Evolutionary conservation across 2,888 invertebrate species (phyloP).

Genomic region (Gastracanthus pulcherrimus): DNA sequence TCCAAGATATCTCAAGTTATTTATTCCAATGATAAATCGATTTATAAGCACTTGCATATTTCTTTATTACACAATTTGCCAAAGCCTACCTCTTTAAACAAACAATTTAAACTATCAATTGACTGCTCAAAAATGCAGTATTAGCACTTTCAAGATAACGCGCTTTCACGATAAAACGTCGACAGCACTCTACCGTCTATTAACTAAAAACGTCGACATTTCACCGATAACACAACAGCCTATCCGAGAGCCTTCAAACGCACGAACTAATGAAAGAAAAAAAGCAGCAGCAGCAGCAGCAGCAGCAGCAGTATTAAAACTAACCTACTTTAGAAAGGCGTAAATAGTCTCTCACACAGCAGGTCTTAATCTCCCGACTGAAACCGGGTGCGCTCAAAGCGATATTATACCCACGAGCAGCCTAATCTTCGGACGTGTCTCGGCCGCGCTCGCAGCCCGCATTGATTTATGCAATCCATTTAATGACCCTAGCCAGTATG

Average conservation of each 20-base stretch:
- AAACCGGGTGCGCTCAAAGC: conserved; percentile 28
- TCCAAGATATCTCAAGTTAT: too few species aligned
- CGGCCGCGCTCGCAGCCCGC: background rate
- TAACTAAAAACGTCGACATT: conserved; percentile 16
- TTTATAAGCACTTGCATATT: background rate
- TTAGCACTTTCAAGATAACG: conserved; percentile 2
- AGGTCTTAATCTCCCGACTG: conserved; percentile 40
- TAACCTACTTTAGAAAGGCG: conserved; percentile 33
- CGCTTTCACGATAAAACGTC: background rate
- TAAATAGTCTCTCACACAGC: conserved; percentile 31
- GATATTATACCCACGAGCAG: conserved; percentile 2
- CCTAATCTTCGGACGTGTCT: conserved; percentile 37
- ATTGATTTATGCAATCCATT: conserved; percentile 56
- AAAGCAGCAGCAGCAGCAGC: background rate
- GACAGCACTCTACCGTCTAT: background rate
- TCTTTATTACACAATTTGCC: background rate
- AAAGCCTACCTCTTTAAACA: background rate
- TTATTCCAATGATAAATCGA: background rate
- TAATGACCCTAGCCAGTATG: conserved; percentile 42
- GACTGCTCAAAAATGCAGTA: background rate
- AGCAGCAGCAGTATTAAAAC: conserved; percentile 6
- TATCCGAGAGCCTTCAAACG: background rate
- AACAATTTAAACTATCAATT: conserved; percentile 1
- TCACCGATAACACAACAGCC: conserved; percentile 12
- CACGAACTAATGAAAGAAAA: background rate